phyloP scores from a whole-genome alignment of 2,888 invertebrate genomes.

The Cylloceria caligata region DNA sequence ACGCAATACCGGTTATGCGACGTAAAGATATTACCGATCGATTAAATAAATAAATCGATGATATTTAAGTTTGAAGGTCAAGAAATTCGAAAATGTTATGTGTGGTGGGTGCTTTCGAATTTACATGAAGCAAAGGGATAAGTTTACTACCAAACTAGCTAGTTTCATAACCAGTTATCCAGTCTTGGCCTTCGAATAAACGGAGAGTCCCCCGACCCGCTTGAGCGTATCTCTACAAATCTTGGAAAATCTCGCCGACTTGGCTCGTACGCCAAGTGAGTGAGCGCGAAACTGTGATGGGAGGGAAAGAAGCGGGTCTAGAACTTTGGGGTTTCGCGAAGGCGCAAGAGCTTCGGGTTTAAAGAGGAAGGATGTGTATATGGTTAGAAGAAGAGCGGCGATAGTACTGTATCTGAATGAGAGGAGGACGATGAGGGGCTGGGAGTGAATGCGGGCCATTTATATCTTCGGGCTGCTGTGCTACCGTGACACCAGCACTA shows the following conservation, averaged over 20 bases:
- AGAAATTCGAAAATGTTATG: not conserved
- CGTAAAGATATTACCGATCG: not conserved
- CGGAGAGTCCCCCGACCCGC: conserved; percentile 37
- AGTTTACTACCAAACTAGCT: not conserved
- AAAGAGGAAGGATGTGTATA: conserved; percentile 41
- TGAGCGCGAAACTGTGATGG: conserved; percentile 1
- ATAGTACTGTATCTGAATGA: conserved; percentile 11
- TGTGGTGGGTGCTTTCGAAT: not conserved
- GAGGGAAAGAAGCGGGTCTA: conserved; percentile 7
- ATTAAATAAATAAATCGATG: not conserved
- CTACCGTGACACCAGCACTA: conserved; percentile 12
- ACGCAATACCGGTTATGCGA: not conserved
- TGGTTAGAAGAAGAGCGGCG: not conserved
- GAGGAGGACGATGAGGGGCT: conserved; percentile 24
- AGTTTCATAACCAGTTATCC: conserved; percentile 25
- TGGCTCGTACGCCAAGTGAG: conserved; percentile 55
- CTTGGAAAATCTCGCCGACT: conserved; percentile 57
- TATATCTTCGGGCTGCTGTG: conserved; percentile 48
- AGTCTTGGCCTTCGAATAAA: conserved; percentile 3
- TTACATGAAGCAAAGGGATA: not conserved
- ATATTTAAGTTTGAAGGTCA: not conserved
- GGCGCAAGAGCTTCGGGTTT: conserved; percentile 26
- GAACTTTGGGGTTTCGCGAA: conserved; percentile 45
- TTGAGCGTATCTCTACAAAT: conserved; percentile 47
- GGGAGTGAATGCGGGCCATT: conserved; percentile 57